phyloP scores from a whole-genome alignment of 2,888 invertebrate genomes.

The Blastobasis adustella region DNA sequence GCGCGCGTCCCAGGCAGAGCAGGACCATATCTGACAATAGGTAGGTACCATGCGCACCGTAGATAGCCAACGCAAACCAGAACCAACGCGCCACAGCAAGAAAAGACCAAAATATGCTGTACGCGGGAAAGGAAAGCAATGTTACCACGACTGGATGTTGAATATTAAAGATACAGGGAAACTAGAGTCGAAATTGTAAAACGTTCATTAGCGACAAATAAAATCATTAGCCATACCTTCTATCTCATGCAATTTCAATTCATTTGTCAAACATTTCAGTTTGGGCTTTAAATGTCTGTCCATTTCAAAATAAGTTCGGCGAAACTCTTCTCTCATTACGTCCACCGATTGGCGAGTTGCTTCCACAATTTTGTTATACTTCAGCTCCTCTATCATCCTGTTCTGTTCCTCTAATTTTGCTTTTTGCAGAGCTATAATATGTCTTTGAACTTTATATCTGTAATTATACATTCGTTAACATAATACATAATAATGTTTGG shows the following conservation, averaged over 20 bases:
- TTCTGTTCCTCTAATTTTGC: constrained; percentile 82
- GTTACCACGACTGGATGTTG: too few species aligned
- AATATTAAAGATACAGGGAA: too few species aligned
- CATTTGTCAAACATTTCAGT: constrained; percentile 68
- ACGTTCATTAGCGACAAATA: too few species aligned
- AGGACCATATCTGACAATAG: too few species aligned
- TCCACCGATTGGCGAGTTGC: constrained; percentile 76
- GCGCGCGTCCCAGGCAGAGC: too few species aligned
- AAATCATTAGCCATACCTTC: constrained; percentile 37
- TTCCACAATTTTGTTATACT: constrained; percentile 79
- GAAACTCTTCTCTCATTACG: constrained; percentile 73
- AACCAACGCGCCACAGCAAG: too few species aligned
- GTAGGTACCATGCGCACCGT: too few species aligned
- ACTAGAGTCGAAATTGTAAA: too few species aligned
- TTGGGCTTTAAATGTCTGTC: constrained; percentile 74
- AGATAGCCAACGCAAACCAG: too few species aligned
- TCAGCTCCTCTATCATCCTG: constrained; percentile 82
- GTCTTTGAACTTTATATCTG: constrained; percentile 81
- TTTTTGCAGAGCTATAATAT: constrained; percentile 82
- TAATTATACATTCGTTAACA: constrained; percentile 12
- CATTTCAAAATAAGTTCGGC: constrained; percentile 70
- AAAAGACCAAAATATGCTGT: too few species aligned
- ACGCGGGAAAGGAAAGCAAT: too few species aligned
- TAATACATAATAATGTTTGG: too few species aligned
- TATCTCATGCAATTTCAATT: constrained; percentile 55